Percentiles rank a stretch among this genome's conserved stretches.
Conservation (phyloP, 30 jellyfish, hydroid and myxozoan species). For the Aurelia sp. region DNA sequence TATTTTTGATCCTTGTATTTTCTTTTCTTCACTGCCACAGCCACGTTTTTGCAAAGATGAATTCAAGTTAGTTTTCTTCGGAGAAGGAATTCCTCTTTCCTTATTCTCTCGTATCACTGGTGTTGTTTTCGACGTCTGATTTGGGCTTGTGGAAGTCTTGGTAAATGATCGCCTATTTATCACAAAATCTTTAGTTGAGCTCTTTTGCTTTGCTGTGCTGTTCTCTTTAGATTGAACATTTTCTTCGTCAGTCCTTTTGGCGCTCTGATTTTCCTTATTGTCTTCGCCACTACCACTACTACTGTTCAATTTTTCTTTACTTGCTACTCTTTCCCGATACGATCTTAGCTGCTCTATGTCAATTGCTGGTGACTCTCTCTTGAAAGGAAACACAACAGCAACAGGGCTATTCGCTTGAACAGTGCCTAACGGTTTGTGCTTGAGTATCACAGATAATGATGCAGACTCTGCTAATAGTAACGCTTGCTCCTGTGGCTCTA, state of each 20-base stretch:
- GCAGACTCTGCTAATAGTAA: conserved; percentile 51
- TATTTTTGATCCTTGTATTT: background rate
- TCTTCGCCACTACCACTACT: no score
- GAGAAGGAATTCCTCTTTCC: background rate
- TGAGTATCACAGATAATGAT: conserved; percentile 22
- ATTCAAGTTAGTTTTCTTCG: no score
- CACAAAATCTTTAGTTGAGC: no score
- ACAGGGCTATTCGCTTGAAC: conserved; percentile 66
- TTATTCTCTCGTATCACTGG: background rate
- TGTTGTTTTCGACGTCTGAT: background rate
- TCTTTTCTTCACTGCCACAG: conserved; percentile 11
- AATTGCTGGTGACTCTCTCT: conserved; percentile 38
- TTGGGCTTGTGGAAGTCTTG: background rate
- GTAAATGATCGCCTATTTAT: no score
- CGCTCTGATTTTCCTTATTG: no score
- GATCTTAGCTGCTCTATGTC: conserved; percentile 9
- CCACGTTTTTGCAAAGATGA: no score
- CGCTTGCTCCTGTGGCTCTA: conserved; percentile 58
- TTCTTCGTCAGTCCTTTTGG: no score
- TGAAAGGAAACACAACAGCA: conserved; percentile 91
- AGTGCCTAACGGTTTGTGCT: conserved; percentile 19
- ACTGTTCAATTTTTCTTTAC: no score
- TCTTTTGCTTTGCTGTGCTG: background rate
- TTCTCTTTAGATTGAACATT: conserved; percentile 1
- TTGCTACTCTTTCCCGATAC: conserved; percentile 8